phyloP scores from a whole-genome alignment of 1,140 invertebrate species.

The Drosophila paulistorum region DNA sequence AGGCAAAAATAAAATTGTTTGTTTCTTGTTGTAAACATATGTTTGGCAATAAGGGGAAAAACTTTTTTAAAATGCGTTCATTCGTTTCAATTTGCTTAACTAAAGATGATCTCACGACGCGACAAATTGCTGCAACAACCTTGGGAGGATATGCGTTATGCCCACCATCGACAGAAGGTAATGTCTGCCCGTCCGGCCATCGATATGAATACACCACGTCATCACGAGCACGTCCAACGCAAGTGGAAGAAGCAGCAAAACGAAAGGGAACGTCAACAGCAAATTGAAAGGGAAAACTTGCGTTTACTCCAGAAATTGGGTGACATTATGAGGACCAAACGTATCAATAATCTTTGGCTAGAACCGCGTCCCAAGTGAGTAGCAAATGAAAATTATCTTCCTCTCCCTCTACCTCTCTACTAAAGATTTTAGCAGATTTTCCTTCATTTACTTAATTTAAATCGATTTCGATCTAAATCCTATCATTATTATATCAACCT shows the following conservation, averaged over 20 bases:
- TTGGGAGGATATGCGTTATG: slow-evolving; percentile 83
- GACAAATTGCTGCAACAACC: slow-evolving; percentile 84
- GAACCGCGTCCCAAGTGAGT: slow-evolving; percentile 84
- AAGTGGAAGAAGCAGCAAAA: slow-evolving; percentile 85
- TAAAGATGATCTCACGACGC: slow-evolving; percentile 83
- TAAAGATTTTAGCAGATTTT: too few species aligned
- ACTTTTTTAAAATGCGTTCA: slow-evolving; percentile 13
- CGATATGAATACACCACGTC: slow-evolving; percentile 83
- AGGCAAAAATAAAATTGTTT: slow-evolving; percentile 62
- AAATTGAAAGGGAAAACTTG: slow-evolving; percentile 85
- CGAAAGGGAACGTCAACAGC: slow-evolving; percentile 84
- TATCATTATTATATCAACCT: neutral
- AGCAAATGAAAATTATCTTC: neutral
- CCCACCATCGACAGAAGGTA: slow-evolving; percentile 84
- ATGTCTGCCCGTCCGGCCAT: slow-evolving; percentile 84
- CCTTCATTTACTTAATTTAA: too few species aligned
- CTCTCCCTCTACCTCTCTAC: too few species aligned
- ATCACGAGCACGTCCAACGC: slow-evolving; percentile 83
- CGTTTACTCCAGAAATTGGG: slow-evolving; percentile 84
- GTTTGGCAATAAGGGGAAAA: neutral
- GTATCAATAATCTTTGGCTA: slow-evolving; percentile 85
- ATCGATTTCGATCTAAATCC: neutral
- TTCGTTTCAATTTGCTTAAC: slow-evolving; percentile 20
- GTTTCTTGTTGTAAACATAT: slow-evolving; percentile 64
- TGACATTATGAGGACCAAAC: slow-evolving; percentile 84